These are phyloP conservation scores for Gymnoscelis rufifasciata DNA, from an alignment of 2,888 invertebrate species.

Conservation along the genomic window DNA sequence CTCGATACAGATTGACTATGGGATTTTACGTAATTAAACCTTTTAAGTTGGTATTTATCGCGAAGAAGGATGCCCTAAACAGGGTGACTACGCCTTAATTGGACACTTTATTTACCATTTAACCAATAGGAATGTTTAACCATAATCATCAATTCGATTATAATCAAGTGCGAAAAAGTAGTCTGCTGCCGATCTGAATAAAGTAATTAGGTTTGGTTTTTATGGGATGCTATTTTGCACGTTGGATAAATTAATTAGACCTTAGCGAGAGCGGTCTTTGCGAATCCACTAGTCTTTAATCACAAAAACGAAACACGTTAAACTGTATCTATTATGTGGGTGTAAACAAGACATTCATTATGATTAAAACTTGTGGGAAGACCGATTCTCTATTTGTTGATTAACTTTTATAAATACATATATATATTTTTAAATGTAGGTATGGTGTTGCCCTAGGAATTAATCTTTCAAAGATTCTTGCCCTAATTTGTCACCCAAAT, in stretches of 20 bases:
- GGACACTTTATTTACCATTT: conserved; percentile 14
- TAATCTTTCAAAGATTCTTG: no score
- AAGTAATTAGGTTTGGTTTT: conserved; percentile 16
- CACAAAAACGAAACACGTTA: not conserved
- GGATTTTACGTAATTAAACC: conserved; percentile 39
- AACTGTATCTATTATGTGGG: not conserved
- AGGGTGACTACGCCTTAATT: conserved; percentile 13
- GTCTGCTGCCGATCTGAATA: conserved; percentile 13
- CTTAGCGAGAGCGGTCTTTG: conserved; percentile 2
- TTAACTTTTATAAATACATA: no score
- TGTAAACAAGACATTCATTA: no score
- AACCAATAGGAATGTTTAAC: conserved; percentile 17
- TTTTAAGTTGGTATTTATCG: conserved; percentile 29
- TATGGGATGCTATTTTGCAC: conserved; percentile 8
- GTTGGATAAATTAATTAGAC: conserved; percentile 9
- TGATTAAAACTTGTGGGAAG: no score
- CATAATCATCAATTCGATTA: conserved; percentile 17
- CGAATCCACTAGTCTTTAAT: conserved; percentile 4
- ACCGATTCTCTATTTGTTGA: no score
- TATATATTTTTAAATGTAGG: no score
- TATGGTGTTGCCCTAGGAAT: no score
- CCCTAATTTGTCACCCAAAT: no score
- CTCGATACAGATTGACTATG: conserved; percentile 32
- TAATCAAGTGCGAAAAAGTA: conserved; percentile 20
- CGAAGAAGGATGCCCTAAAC: conserved; percentile 17